Evolutionary conservation across 2,113 vertebrate genomes (phyloP).

Genomic region (Zeus faber): DNA sequence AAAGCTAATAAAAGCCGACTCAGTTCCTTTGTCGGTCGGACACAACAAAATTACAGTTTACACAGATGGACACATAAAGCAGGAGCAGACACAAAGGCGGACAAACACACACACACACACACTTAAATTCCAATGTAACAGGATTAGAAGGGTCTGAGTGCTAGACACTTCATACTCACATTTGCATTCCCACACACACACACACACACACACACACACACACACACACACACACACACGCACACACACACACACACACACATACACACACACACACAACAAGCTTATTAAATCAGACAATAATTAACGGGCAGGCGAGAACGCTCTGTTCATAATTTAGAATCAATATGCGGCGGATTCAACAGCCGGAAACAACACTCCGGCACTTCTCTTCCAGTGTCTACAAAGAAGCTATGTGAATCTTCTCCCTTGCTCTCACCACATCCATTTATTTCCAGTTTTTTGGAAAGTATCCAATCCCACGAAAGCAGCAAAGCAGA

Average conservation of each 20-base stretch:
- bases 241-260: neutral
- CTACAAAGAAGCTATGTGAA: constrained; percentile 25
- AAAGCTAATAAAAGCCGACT: too few relatives aligned
- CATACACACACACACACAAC: constrained; percentile 1
- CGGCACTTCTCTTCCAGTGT: constrained; percentile 13
- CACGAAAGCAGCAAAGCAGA: too few relatives aligned
- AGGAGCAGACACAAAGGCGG: neutral
- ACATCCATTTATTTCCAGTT: too few relatives aligned
- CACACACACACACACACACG: neutral
- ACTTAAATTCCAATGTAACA: constrained; percentile 1
- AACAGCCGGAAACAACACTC: constrained; percentile 19
- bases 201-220: neutral
- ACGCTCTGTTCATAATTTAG: constrained; percentile 7
- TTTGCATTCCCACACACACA: neutral
- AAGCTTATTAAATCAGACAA: constrained; percentile 34
- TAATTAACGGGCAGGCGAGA: constrained; percentile 27
- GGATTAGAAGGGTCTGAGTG: constrained; percentile 16
- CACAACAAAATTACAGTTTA: neutral
- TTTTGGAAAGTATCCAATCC: too few relatives aligned
- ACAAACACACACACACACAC: constrained; percentile 8
- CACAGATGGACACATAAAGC: neutral
- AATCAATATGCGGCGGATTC: constrained; percentile 21
- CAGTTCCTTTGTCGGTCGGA: too few relatives aligned
- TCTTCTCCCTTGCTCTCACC: too few relatives aligned
- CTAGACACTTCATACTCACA: constrained; percentile 13